Evolutionary conservation across 30 jellyfish, hydroid and myxozoan species (phyloP).

Genomic region (Aurelia aurita complex sp. Pacific): DNA sequence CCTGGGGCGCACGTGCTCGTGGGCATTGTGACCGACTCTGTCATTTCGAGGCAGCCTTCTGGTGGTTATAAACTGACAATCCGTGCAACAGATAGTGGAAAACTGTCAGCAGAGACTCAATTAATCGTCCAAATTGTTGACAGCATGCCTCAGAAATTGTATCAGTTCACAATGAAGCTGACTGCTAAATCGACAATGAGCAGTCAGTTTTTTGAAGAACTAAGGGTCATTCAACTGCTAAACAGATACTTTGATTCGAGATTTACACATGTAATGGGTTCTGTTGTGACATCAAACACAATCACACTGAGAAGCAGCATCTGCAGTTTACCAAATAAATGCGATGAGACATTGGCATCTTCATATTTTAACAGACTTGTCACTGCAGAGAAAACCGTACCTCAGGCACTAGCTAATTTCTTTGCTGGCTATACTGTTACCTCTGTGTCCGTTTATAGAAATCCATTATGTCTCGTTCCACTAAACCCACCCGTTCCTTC

Average conservation of each 20-base stretch:
- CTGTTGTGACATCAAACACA: not conserved
- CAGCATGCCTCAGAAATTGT: conserved; percentile 32
- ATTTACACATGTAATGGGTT: conserved; percentile 38
- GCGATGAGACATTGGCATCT: conserved; percentile 73
- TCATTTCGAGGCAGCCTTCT: conserved; percentile 50
- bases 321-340: conserved; percentile 71
- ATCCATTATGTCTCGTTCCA: conserved; percentile 49
- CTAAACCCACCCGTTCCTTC: conserved; percentile 83
- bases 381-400: conserved; percentile 29
- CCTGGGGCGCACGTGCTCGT: conserved; percentile 4
- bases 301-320: conserved; percentile 39
- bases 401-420: conserved; percentile 13
- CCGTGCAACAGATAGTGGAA: conserved; percentile 74
- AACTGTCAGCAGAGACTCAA: conserved; percentile 63
- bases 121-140: conserved; percentile 69
- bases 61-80: conserved; percentile 73
- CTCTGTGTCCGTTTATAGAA: conserved; percentile 34
- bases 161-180: conserved; percentile 48
- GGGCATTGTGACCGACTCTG: conserved; percentile 64
- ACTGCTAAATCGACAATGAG: not conserved
- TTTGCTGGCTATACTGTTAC: conserved; percentile 31
- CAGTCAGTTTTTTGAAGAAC: conserved; percentile 2
- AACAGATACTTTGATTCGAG: conserved; percentile 38
- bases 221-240: conserved; percentile 1
- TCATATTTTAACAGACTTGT: conserved; percentile 36